Conservation (phyloP, 2,888 invertebrate genomes). For the Standfussiana lucernea region DNA sequence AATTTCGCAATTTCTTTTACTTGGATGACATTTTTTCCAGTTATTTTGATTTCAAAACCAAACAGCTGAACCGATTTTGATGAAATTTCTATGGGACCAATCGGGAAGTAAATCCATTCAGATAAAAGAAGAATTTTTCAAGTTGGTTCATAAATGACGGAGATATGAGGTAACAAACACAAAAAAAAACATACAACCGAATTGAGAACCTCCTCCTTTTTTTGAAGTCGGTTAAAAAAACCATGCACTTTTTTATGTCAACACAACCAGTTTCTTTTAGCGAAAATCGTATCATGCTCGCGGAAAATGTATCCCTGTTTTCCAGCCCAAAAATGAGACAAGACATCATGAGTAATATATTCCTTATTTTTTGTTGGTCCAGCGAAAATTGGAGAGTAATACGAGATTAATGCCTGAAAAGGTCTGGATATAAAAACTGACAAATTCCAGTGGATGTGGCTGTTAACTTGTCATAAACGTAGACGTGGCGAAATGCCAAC, state of each 20-base stretch:
- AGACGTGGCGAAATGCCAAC: slow-evolving; percentile 43
- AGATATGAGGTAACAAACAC: too few relatives aligned
- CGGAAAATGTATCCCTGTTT: background rate
- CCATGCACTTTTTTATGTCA: background rate
- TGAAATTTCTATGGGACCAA: too few relatives aligned
- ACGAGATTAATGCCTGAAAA: slow-evolving; percentile 30
- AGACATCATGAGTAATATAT: slow-evolving; percentile 36
- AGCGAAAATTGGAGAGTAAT: slow-evolving; percentile 43
- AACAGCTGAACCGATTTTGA: too few relatives aligned
- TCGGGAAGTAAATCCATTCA: too few relatives aligned
- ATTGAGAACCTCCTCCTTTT: too few relatives aligned
- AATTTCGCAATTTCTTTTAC: too few relatives aligned
- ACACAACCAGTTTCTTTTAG: background rate
- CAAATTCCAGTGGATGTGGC: slow-evolving; percentile 19
- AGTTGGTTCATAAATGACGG: too few relatives aligned
- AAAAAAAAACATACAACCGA: too few relatives aligned
- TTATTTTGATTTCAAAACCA: too few relatives aligned
- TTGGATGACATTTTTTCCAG: too few relatives aligned
- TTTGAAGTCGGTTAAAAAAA: too few relatives aligned
- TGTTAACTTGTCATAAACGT: slow-evolving; percentile 55
- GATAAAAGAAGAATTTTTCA: too few relatives aligned
- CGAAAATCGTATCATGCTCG: background rate
- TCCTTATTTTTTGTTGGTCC: slow-evolving; percentile 40
- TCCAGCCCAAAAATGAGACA: slow-evolving; percentile 2
- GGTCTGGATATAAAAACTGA: slow-evolving; percentile 37